Conservation (phyloP, 2,888 invertebrate genomes). For the Cactoblastis cactorum region DNA sequence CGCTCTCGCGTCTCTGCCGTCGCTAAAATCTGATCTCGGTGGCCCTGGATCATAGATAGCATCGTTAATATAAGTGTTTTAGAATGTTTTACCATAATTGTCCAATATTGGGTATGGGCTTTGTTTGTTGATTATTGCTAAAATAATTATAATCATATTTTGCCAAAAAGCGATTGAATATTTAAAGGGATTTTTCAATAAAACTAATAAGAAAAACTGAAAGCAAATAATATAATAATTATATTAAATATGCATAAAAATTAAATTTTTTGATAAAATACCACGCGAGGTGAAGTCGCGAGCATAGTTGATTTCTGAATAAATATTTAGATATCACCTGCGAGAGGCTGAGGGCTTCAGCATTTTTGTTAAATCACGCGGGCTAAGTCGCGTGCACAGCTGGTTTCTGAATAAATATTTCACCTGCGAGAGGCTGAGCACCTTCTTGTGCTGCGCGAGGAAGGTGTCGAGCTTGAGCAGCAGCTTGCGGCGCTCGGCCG, state of each 20-base stretch:
- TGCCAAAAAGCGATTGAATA: no score
- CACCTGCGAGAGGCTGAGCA: slow-evolving; percentile 85
- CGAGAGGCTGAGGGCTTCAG: slow-evolving; percentile 83
- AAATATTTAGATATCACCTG: slow-evolving; percentile 78
- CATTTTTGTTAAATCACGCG: neutral
- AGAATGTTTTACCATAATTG: no score
- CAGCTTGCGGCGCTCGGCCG: slow-evolving; percentile 90
- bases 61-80: no score
- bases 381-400: neutral
- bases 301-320: no score
- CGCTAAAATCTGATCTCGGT: slow-evolving; percentile 91
- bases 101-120: neutral
- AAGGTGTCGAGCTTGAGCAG: slow-evolving; percentile 92
- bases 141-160: no score
- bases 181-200: no score
- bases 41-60: slow-evolving; percentile 64
- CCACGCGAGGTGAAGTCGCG: no score
- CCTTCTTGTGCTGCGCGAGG: slow-evolving; percentile 89
- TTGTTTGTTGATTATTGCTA: no score
- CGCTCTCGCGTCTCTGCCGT: slow-evolving; percentile 96
- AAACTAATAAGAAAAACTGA: no score
- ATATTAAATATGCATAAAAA: no score
- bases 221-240: no score
- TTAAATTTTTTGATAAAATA: no score
- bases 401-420: slow-evolving; percentile 21